Evolutionary conservation across 2,113 vertebrate species (phyloP), one percentile per base, ranked within the genome.

Genomic region (Hemicordylus capensis): DNA sequence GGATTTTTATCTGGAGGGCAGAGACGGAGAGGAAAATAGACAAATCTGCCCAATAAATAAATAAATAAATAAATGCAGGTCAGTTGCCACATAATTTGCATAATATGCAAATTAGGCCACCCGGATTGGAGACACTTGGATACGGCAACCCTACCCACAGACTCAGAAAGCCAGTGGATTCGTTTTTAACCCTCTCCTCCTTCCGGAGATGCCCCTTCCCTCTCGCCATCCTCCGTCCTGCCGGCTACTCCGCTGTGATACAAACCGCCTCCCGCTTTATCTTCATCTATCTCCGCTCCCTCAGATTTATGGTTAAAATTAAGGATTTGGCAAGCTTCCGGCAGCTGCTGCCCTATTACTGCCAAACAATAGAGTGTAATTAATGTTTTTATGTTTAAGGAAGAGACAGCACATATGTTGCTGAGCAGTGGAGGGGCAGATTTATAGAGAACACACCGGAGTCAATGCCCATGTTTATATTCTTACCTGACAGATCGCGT

Each of bases 311-410:
- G 1, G 88, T 90, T 89, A 94, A 93, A 93, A 95, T 91, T 94
- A 92, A 90, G 86, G 74, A 89, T 91, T 90, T 93, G 93, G 91
- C 94, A 93, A 94, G 88, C 79, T 81, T 85, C 92, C 83, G 85
- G 88, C 90, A 87, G 91, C 58, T 0, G 0, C 9, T 59, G 88
- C 87, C 92, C 92, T 89, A 75, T 95, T 92, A 88, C 89, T 66
- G 19, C 81, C 89, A 86, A 90, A 93, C 89, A 91, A 90, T 92
- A 84, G 83, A 92, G 89, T 37, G 76, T 94, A 95, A 95, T 95
- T 95, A 94, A 95, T 95, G 94, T 85, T 93, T 94, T 93, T 92
- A 90, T 94, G 92, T 93, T 93, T 91, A 93, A 94, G 89, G 87
- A 88, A 95, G 93, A 93, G 85, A 77, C 90, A 78, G 89, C 93